Evolutionary conservation across 2,888 invertebrate genomes (phyloP).

Genomic region (Panopea generosa): DNA sequence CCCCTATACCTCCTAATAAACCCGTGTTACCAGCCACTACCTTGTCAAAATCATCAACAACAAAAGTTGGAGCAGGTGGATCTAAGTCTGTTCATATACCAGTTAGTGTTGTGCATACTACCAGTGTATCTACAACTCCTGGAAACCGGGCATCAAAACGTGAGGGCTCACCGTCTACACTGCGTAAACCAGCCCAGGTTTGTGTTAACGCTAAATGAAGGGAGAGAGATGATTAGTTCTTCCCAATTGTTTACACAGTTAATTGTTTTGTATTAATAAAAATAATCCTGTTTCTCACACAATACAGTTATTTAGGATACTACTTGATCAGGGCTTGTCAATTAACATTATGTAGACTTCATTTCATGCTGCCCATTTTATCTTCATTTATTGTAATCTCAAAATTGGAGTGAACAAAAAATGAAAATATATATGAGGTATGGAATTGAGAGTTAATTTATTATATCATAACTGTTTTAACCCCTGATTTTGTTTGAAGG

Average conservation of each 20-base stretch:
- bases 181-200: conserved; percentile 80
- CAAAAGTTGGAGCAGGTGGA: conserved; percentile 57
- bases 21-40: conserved; percentile 75
- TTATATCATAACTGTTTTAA: too few relatives aligned
- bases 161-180: conserved; percentile 77
- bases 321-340: too few relatives aligned
- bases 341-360: too few relatives aligned
- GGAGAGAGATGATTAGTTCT: conserved; percentile 37
- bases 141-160: conserved; percentile 66
- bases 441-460: too few relatives aligned
- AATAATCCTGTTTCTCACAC: too few relatives aligned
- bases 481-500: too few relatives aligned
- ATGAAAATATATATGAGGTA: too few relatives aligned
- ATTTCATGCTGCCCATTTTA: not conserved
- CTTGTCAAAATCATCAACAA: conserved; percentile 61
- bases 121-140: conserved; percentile 50
- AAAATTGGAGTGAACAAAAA: too few relatives aligned
- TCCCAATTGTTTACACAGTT: too few relatives aligned
- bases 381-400: not conserved
- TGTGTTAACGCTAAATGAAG: conserved; percentile 82
- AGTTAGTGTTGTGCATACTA: conserved; percentile 75
- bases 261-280: too few relatives aligned
- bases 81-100: conserved; percentile 78
- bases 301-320: too few relatives aligned
- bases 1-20: conserved; percentile 84